Evolutionary conservation across 2,888 invertebrate genomes (phyloP).

Genomic region (Drosophila neoperkinsi): DNA sequence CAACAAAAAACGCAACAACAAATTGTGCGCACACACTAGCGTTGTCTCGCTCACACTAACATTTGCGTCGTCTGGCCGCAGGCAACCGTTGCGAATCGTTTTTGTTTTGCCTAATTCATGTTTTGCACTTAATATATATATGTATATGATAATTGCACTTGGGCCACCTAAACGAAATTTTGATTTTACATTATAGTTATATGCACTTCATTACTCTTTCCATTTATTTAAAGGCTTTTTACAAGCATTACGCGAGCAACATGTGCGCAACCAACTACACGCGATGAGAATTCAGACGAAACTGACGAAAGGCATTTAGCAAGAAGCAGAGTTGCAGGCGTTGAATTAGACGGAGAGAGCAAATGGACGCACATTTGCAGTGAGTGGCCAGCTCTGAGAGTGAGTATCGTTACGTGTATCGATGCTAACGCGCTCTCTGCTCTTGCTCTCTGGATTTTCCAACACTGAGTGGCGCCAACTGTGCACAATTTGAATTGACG

Average conservation of each 20-base stretch:
- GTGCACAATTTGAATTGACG: conserved; percentile 41
- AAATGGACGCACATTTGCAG: conserved; percentile 14
- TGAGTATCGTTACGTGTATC: conserved; percentile 32
- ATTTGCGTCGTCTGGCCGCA: conserved; percentile 26
- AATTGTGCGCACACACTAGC: conserved; percentile 57
- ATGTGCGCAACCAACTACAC: conserved; percentile 29
- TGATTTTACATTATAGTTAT: neutral
- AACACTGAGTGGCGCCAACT: conserved; percentile 43
- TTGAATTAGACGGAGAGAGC: conserved; percentile 20
- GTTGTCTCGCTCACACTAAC: conserved; percentile 64
- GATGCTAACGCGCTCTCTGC: conserved; percentile 23
- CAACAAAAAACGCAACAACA: conserved; percentile 70
- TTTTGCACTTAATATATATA: conserved; percentile 17
- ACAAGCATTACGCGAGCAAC: neutral
- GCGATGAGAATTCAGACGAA: conserved; percentile 24
- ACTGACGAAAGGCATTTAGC: conserved; percentile 31
- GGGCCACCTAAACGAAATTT: neutral
- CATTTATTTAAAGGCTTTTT: conserved; percentile 28
- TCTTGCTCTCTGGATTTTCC: conserved; percentile 19
- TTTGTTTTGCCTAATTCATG: conserved; percentile 37
- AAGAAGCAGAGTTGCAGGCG: conserved; percentile 31
- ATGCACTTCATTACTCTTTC: conserved; percentile 17
- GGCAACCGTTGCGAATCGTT: conserved; percentile 51
- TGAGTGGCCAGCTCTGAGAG: conserved; percentile 10
- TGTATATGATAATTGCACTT: conserved; percentile 26